Evolutionary conservation across 2,797 vertebrate genomes (phyloP), one percentile per base, ranked within the genome.

Genomic region (Sebastes itinus): DNA sequence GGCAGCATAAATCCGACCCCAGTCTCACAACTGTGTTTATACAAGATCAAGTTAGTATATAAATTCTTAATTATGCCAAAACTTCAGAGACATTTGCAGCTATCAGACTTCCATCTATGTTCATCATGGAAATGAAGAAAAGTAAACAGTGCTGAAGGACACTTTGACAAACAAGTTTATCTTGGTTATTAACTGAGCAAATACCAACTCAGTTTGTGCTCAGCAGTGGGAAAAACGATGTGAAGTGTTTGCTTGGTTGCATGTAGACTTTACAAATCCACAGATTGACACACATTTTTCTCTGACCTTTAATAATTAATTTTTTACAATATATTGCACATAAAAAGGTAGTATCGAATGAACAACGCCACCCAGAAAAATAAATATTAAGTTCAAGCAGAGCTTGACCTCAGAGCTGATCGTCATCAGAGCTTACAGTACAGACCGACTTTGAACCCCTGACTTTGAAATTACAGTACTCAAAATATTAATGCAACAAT

Each of bases 241-340:
- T 23, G 0, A 30, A 75, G 13, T 54, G 8, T 65, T 66, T 84
- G 28, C 46, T 27, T 2, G 5, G n/a, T 9, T n/a, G 2, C 9
- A 12, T n/a, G 16, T 10, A n/a, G 22, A 23, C 23, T 72, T 56
- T 3, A 54, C 9, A 77, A 66, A 73, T 65, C 2, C 4, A 67
- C 14, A 80, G 28, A 79, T 2, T 13, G 55, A 46, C 18, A 67
- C 8, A 56, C 18, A 46, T 16, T 8, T 73, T 75, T 65, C 35
- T 67, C 8, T n/a, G 2, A 16, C 4, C n/a, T 81, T 89, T 85
- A 78, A 72, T 86, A 54, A 52, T 13, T 20, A 60, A 49, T 79
- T 77, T 68, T 66, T 2, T 23, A 72, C 52, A 65, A 59, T 38
- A 30, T 86, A 88, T 91, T 92, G 90, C 91, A 92, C 87, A 60